phyloP scores from a whole-genome alignment of 2,113 vertebrate genomes.

The Paradoxurus hermaphroditus region DNA sequence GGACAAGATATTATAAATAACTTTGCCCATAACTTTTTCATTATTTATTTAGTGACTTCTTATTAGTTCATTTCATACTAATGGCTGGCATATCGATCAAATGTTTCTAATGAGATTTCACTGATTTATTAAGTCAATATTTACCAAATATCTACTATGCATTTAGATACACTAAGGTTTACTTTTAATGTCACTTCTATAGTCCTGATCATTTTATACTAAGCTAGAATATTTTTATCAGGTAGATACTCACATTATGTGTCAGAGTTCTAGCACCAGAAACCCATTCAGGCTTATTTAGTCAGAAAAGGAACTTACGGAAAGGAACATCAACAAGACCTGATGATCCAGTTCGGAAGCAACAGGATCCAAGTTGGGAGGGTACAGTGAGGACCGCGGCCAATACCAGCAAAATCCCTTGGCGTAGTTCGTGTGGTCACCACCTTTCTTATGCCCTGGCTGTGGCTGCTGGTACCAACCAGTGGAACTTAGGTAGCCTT shows the following conservation, averaged over 20 bases:
- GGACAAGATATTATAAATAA: not conserved
- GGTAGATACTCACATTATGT: not conserved
- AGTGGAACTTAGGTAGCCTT: not conserved
- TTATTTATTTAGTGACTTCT: not conserved
- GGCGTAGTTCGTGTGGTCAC: not conserved
- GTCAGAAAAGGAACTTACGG: not conserved
- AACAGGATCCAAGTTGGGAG: not conserved
- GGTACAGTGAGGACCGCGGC: not conserved
- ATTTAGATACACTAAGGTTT: not conserved
- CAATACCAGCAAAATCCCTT: not conserved
- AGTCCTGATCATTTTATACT: not conserved
- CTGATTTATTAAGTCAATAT: not conserved
- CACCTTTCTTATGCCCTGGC: not conserved
- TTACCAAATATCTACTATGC: not conserved
- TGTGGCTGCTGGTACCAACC: not conserved
- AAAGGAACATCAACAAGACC: not conserved
- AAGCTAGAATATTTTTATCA: not conserved
- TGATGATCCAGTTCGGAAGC: not conserved
- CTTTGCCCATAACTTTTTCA: not conserved
- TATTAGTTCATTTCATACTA: not conserved
- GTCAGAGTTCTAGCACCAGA: not conserved
- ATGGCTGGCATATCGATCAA: not conserved
- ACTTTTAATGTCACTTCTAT: constrained; percentile 11
- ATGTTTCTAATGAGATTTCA: not conserved
- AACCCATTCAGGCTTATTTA: not conserved